Evolutionary conservation across 2,113 vertebrate species (phyloP).

Genomic region (Urocynchramus pylzowi): DNA sequence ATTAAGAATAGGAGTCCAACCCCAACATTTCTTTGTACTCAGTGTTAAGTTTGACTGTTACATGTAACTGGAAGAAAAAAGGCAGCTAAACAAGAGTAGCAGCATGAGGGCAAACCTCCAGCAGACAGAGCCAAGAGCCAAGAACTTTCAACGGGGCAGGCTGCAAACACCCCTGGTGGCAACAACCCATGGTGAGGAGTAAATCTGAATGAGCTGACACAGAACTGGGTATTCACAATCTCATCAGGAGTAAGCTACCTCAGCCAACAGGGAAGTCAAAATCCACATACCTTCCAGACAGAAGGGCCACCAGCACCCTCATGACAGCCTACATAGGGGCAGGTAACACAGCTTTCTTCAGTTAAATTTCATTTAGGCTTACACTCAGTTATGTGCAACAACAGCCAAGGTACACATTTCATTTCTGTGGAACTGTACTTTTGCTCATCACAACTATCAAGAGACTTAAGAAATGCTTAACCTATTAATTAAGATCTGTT

Average conservation of each 20-base stretch:
- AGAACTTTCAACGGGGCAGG: neutral
- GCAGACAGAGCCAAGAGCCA: rapidly evolving
- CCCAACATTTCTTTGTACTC: neutral
- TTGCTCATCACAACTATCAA: neutral
- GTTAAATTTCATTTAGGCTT: neutral
- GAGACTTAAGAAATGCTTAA: neutral
- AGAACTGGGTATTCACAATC: neutral
- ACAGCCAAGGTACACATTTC: neutral
- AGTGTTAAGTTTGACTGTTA: neutral
- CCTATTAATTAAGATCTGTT: neutral
- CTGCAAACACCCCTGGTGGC: neutral
- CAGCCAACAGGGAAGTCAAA: rapidly evolving
- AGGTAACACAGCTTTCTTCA: neutral
- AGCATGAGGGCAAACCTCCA: neutral
- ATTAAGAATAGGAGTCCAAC: neutral
- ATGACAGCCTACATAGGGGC: neutral
- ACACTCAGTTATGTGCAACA: neutral
- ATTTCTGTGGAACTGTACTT: neutral
- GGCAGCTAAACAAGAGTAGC: neutral
- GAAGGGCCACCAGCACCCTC: neutral
- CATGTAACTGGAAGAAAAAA: neutral
- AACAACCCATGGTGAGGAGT: rapidly evolving
- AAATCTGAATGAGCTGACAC: neutral
- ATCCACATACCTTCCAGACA: neutral
- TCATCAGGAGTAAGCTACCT: neutral